These are phyloP conservation scores for Hydrolagus affinis DNA, from an alignment of 2,113 vertebrate species.

Conservation along the genomic window DNA sequence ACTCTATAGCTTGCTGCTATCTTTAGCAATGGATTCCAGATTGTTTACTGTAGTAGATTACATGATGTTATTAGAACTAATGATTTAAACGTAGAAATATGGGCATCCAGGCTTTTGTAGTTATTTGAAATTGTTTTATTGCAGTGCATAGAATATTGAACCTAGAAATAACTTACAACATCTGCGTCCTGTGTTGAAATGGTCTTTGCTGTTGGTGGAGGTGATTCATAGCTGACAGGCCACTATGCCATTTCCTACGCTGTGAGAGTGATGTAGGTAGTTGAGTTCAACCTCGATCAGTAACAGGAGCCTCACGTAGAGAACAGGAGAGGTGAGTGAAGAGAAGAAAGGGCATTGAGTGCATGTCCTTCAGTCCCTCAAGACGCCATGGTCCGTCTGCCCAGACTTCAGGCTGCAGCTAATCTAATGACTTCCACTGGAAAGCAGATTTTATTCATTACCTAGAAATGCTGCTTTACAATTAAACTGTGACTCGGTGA, in stretches of 20 bases:
- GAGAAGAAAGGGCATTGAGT: background rate
- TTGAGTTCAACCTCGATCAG: background rate
- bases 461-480: background rate
- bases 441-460: constrained; percentile 15
- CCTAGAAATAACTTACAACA: background rate
- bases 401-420: background rate
- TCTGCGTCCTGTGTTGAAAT: background rate
- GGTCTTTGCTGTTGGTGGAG: background rate
- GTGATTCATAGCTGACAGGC: background rate
- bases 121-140: no score
- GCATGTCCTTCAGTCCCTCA: background rate
- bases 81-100: background rate
- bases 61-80: background rate
- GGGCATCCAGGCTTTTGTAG: no score
- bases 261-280: background rate
- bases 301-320: background rate
- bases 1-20: background rate
- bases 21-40: background rate
- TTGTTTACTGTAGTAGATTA: background rate
- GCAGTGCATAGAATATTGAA: no score
- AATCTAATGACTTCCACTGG: background rate
- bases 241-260: background rate
- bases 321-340: background rate
- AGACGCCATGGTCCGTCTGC: background rate
- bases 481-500: background rate